Evolutionary conservation across 2,888 invertebrate species (phyloP), one percentile per base, ranked within the genome.

Genomic region (Xanthorhoe designata): DNA sequence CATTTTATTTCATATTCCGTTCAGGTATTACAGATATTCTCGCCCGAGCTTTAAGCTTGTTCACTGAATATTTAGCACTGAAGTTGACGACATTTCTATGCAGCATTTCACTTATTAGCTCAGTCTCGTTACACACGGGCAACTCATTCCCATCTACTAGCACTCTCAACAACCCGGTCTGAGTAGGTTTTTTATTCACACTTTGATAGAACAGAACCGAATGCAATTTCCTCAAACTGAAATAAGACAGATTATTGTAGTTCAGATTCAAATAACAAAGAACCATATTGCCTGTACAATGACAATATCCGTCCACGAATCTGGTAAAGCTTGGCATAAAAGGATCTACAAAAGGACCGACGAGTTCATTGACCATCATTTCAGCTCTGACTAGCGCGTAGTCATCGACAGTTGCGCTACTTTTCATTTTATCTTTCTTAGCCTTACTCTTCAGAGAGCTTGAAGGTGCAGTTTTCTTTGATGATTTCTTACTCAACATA

Each of bases 191-290:
- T 54, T 73, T 82, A 2, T 70, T 35, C 0, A 29, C 9, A 52
- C 70, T 78, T 62, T 89, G 89, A 67, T 87, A 79, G 9, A 73
- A 52, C 9, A 88, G 49, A 1, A 86, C 78, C 2, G 71, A 49
- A 24, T 72, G 56, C 17, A 90, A 53, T 68, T 81, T 83, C 17
- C 77, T 79, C 1, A 87, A 49, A 62, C 76, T 79, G 0, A 74
- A 7, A 67, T 76, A 84, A 5, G 80, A 69, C 24, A 90, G 75
- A 68, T 84, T 73, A 61, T 89, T 90, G 62, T 86, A 89, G 0
- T 84, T 75, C n/a, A 89, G 66, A 72, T 90, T 90, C 50, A 90
- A 76, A 73, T 82, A 83, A 58, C 82, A 79, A 1, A 90, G 75
- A 2, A 72, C 66, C 57, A 85, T 77, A 61, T 90, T 90, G 0